Base-by-base conservation (phyloP, 2,113 vertebrate genomes). In the Sebastes fasciatus region DNA sequence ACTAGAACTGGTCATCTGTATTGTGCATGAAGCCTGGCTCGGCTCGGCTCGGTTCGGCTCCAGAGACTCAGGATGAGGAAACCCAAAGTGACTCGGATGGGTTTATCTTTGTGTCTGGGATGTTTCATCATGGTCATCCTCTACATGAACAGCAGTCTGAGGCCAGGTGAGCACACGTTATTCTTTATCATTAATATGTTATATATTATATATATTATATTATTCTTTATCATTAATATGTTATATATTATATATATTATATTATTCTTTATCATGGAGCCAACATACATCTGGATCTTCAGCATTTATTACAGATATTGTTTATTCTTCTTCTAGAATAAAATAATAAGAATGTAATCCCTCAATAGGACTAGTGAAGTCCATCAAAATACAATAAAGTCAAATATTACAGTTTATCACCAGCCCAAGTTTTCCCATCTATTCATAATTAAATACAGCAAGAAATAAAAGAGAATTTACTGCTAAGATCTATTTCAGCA, bases 101-200 rank as follows among this genome's bases (percentile, higher is more conserved):
- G 92, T 72, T 94, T 95, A 54, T 95, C 95, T 52, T 91, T 95
- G 77, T 91, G 95, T 62, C 90, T 98, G 76, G 96, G 96, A 5
- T 95, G 95, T 40, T 91, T 96, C 72, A 75, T 98, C 6, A 93
- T 98, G 90, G 89, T 95, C 46, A 85, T 97, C 77, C 92, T 96
- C 74, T 95, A 95, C 87, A 95, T 95, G 61, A 96, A 96, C 90
- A 95, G 94, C 93, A 94, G 94, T 74, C 90, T 95, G 54, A 94
- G 86, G 88, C 91, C 94, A 77, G 97, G 97, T 98, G 93, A 97
- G 90, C 49, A 40, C 1, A 19, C 19, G 4, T 0, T 55, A 0
- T 40, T 43, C 8, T 57, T 65, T 5, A 5, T 42, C 26, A 34
- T 34, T 34, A 34, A 34, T 34, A 34, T 34, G 26, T 34, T 34